A percentile compares a stretch with the other conserved stretches of the same genome.
These are phyloP conservation scores for Drosophila merina DNA, from an alignment of 2,888 invertebrate genomes.

Conservation along the genomic window DNA sequence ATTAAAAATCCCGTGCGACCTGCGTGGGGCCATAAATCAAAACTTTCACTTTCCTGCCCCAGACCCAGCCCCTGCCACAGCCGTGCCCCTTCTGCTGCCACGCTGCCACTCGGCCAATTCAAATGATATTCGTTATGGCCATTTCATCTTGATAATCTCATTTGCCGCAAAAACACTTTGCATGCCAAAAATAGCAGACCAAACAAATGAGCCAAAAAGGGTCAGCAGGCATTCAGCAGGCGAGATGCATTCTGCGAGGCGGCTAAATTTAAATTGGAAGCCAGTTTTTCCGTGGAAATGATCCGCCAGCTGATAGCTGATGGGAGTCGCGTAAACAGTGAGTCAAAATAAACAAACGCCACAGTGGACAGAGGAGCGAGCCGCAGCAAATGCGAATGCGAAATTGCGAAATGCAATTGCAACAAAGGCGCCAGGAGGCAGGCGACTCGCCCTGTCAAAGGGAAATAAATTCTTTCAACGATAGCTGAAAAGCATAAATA, in stretches of 20 bases:
- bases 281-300: slow-evolving; percentile 54
- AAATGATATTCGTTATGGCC: slow-evolving; percentile 50
- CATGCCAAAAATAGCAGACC: slow-evolving; percentile 57
- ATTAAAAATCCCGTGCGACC: slow-evolving; percentile 44
- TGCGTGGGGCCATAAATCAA: slow-evolving; percentile 69
- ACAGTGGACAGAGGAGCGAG: slow-evolving; percentile 16
- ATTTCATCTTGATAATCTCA: slow-evolving; percentile 49
- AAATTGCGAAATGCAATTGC: slow-evolving; percentile 53
- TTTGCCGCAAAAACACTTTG: slow-evolving; percentile 44
- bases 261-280: slow-evolving; percentile 52
- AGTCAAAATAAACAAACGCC: slow-evolving; percentile 56
- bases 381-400: neutral
- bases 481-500: slow-evolving; percentile 2
- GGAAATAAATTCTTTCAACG: slow-evolving; percentile 8
- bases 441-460: slow-evolving; percentile 49
- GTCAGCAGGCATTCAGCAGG: slow-evolving; percentile 56
- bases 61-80: neutral
- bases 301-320: slow-evolving; percentile 12
- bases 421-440: slow-evolving; percentile 59
- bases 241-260: slow-evolving; percentile 52
- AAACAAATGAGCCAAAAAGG: slow-evolving; percentile 62
- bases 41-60: slow-evolving; percentile 69
- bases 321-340: slow-evolving; percentile 54
- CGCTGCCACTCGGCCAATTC: slow-evolving; percentile 9
- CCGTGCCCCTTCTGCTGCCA: neutral